phyloP scores from a whole-genome alignment of 2,797 vertebrate species.

The Hyperoplus lanceolatus region DNA sequence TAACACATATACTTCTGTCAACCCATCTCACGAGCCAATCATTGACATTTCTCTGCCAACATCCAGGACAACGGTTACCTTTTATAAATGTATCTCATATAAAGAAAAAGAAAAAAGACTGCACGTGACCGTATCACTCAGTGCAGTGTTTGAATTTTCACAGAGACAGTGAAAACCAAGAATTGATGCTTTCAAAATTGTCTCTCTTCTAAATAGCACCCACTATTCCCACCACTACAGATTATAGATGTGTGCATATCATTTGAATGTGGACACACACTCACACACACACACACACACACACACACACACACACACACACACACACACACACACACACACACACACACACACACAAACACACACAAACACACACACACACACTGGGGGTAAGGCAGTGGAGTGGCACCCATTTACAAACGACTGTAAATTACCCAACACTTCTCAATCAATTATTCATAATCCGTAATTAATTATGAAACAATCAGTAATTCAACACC shows the following conservation, averaged over 20 bases:
- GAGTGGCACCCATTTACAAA: conserved; percentile 81
- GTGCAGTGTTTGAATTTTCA: conserved; percentile 14
- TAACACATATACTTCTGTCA: conserved; percentile 45
- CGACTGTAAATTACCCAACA: conserved; percentile 85
- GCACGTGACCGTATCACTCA: neutral
- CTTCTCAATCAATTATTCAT: conserved; percentile 86
- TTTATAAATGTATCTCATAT: conserved; percentile 26
- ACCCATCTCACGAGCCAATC: conserved; percentile 41
- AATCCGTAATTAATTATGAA: conserved; percentile 87
- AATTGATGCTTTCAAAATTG: neutral
- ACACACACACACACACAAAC: conserved; percentile 32
- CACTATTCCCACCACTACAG: conserved; percentile 16
- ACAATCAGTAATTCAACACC: conserved; percentile 86
- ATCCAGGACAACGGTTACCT: conserved; percentile 36
- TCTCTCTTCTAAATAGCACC: conserved; percentile 5
- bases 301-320: conserved; percentile 26
- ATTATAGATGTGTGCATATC: conserved; percentile 42
- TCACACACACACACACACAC: conserved; percentile 15
- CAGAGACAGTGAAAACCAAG: neutral
- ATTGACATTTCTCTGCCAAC: conserved; percentile 28
- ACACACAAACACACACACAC: conserved; percentile 25
- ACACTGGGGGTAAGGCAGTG: conserved; percentile 43
- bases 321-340: conserved; percentile 27
- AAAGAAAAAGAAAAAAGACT: conserved; percentile 8
- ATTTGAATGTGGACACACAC: conserved; percentile 46